A percentile compares a stretch with the other conserved stretches of the same genome.
Conservation (phyloP, 2,113 vertebrate species). For the Gavialis gangeticus region DNA sequence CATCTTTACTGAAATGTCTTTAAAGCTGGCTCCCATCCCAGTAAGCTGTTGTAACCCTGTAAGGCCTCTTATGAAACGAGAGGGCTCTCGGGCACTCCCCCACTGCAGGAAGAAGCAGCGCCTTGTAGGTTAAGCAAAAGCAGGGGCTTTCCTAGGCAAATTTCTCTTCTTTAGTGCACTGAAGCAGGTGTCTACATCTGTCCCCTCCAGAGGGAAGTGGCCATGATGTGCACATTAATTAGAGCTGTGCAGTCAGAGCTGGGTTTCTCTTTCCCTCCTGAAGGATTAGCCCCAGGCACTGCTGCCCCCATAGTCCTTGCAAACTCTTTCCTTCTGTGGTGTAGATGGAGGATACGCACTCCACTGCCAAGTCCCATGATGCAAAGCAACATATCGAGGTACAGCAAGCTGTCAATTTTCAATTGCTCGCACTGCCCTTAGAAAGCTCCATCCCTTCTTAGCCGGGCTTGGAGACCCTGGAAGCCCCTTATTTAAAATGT, state of each 20-base stretch:
- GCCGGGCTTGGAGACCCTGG: not conserved
- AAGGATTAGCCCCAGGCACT: fast-evolving
- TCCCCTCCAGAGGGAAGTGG: fast-evolving
- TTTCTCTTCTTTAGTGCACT: not conserved
- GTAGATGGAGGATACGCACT: not conserved
- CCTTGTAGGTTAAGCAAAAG: not conserved
- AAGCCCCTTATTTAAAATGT: not conserved
- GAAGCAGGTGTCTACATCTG: not conserved
- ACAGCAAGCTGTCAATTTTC: not conserved
- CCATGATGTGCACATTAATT: not conserved
- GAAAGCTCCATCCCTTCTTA: not conserved
- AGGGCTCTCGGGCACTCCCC: not conserved
- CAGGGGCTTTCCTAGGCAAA: not conserved
- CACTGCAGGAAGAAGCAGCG: not conserved
- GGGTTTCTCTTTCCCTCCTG: not conserved
- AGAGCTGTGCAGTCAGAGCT: fast-evolving
- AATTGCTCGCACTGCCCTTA: not conserved
- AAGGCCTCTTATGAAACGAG: not conserved
- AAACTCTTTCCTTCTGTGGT: fast-evolving
- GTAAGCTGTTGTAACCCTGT: not conserved
- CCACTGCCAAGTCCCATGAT: fast-evolving
- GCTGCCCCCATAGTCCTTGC: not conserved
- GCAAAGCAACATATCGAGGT: fast-evolving
- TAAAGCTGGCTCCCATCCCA: constrained; percentile 8
- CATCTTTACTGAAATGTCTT: not conserved